These are phyloP conservation scores for Lordiphosa collinella DNA, from an alignment of 1,140 invertebrate genomes.

Conservation along the genomic window DNA sequence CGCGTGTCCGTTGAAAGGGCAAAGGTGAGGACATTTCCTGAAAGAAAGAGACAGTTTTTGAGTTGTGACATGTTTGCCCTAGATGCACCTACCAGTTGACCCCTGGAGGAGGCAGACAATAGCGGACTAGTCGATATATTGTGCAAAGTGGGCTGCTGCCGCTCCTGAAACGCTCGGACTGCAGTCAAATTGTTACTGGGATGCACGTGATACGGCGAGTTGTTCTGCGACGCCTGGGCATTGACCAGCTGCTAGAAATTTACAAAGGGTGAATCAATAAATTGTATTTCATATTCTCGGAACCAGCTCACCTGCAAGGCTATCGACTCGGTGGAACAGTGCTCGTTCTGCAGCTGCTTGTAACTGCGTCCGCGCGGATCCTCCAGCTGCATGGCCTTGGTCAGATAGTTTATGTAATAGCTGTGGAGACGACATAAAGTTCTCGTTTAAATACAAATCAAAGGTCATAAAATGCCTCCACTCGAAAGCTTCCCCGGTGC, in stretches of 20 bases:
- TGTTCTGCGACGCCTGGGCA: slow-evolving; percentile 53
- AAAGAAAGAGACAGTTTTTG: background rate
- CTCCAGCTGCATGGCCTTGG: slow-evolving; percentile 86
- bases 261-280: slow-evolving; percentile 30
- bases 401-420: slow-evolving; percentile 89
- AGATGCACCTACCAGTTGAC: slow-evolving; percentile 55
- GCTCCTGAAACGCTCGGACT: slow-evolving; percentile 74
- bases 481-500: slow-evolving; percentile 28
- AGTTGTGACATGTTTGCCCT: no score
- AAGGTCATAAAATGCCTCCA: slow-evolving; percentile 40
- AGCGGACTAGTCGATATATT: slow-evolving; percentile 77
- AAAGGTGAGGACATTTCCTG: slow-evolving; percentile 78
- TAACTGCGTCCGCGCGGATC: slow-evolving; percentile 82
- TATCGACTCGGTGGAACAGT: slow-evolving; percentile 81
- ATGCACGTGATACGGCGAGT: slow-evolving; percentile 78
- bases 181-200: slow-evolving; percentile 76
- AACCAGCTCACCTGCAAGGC: slow-evolving; percentile 80
- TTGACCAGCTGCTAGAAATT: slow-evolving; percentile 48
- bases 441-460: slow-evolving; percentile 41
- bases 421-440: slow-evolving; percentile 76
- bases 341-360: slow-evolving; percentile 81
- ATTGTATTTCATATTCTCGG: slow-evolving; percentile 6
- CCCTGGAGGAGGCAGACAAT: slow-evolving; percentile 60
- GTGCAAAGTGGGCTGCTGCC: slow-evolving; percentile 58
- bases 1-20: slow-evolving; percentile 79